Evolutionary conservation across 2,113 vertebrate genomes (phyloP).

Genomic region (Poicephalus meyeri): DNA sequence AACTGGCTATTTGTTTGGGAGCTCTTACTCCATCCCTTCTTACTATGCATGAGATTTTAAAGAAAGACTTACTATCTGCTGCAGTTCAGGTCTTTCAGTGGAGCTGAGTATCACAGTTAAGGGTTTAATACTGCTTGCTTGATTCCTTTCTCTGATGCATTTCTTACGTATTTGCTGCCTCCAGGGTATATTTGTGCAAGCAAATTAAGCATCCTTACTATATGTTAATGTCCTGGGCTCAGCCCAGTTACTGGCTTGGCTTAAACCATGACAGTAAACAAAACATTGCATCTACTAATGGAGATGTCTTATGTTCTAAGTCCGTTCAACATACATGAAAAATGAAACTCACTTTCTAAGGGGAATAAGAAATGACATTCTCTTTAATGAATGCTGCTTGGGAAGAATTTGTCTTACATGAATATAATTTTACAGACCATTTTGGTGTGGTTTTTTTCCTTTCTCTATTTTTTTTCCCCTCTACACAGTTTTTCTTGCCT

Average conservation of each 20-base stretch:
- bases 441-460: neutral
- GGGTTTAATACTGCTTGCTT: neutral
- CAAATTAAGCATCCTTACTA: constrained; percentile 2
- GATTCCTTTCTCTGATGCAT: neutral
- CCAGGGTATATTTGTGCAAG: neutral
- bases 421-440: neutral
- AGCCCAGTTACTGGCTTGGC: neutral
- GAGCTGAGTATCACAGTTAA: neutral
- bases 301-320: neutral
- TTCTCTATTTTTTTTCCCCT: too few species aligned
- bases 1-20: neutral
- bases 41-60: neutral
- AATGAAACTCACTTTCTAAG: neutral
- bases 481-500: neutral
- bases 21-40: neutral
- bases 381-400: neutral
- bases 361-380: neutral
- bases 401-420: neutral
- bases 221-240: neutral
- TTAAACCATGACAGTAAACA: neutral
- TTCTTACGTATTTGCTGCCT: constrained; percentile 16
- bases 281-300: neutral
- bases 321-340: neutral
- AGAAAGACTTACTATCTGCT: neutral
- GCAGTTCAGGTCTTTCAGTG: neutral